A percentile compares a stretch with the other conserved stretches of the same genome.
These are phyloP conservation scores for Menura novaehollandiae DNA, from an alignment of 2,113 vertebrate species.

Conservation along the genomic window DNA sequence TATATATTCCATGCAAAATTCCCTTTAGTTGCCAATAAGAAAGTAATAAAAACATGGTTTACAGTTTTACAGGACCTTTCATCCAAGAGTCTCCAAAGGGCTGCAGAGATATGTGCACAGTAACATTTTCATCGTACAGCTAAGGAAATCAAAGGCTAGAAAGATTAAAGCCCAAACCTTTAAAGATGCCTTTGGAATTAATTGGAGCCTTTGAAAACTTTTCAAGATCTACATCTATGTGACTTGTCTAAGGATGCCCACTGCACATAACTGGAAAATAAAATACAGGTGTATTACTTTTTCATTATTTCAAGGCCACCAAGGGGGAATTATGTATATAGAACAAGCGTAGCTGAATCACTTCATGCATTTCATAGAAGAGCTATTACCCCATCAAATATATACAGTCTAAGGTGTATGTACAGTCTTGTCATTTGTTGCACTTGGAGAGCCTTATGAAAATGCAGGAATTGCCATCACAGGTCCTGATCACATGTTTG, in stretches of 20 bases:
- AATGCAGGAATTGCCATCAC: not conserved
- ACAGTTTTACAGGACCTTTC: not conserved
- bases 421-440: not conserved
- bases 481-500: accelerated
- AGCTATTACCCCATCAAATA: not conserved
- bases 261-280: not conserved
- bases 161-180: slow-evolving; percentile 25
- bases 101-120: not conserved
- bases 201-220: not conserved
- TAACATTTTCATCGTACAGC: not conserved
- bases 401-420: too few relatives aligned
- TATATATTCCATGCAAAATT: not conserved
- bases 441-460: not conserved
- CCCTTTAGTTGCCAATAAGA: not conserved
- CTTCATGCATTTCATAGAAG: not conserved
- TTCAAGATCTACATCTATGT: not conserved
- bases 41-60: not conserved
- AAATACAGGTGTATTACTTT: not conserved
- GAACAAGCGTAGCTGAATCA: not conserved
- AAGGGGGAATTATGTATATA: not conserved
- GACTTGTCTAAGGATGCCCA: not conserved
- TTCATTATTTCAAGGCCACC: not conserved
- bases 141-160: slow-evolving; percentile 8
- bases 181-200: slow-evolving; percentile 2
- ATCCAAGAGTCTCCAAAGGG: not conserved